These are phyloP conservation scores for Eclectus roratus DNA, from an alignment of 2,113 vertebrate species.

Conservation along the genomic window DNA sequence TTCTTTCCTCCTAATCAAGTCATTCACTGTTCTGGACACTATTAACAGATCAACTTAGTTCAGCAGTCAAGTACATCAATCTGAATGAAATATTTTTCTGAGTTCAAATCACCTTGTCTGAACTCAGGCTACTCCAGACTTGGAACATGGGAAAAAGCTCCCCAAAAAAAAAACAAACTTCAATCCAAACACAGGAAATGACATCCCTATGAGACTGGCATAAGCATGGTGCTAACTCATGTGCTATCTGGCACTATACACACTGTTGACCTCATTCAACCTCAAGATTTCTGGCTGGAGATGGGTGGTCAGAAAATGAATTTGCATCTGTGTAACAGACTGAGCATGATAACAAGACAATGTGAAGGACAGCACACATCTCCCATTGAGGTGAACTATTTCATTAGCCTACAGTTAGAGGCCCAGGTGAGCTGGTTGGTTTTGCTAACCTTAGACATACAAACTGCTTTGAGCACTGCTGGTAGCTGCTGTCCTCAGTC, in stretches of 20 bases:
- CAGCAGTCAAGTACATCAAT: neutral
- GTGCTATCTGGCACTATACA: neutral
- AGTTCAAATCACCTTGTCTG: neutral
- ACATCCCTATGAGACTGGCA: neutral
- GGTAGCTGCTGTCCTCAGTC: neutral
- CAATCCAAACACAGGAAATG: neutral
- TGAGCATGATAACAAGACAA: neutral
- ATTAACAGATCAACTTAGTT: neutral
- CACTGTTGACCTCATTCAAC: accelerated
- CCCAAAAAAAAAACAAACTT: neutral
- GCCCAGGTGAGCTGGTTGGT: neutral
- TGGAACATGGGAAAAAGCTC: neutral
- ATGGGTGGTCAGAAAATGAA: neutral
- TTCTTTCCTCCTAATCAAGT: neutral
- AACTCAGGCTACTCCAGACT: neutral
- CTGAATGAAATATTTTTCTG: neutral
- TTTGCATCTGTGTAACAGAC: neutral
- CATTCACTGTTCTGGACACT: neutral
- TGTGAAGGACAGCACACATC: accelerated
- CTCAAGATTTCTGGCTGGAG: neutral
- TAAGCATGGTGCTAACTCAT: neutral
- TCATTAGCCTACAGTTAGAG: neutral
- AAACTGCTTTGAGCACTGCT: neutral
- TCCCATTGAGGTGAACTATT: neutral
- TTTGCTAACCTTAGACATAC: neutral